Evolutionary conservation across 2,888 invertebrate species (phyloP).

Genomic region (Bombyx huttoni): DNA sequence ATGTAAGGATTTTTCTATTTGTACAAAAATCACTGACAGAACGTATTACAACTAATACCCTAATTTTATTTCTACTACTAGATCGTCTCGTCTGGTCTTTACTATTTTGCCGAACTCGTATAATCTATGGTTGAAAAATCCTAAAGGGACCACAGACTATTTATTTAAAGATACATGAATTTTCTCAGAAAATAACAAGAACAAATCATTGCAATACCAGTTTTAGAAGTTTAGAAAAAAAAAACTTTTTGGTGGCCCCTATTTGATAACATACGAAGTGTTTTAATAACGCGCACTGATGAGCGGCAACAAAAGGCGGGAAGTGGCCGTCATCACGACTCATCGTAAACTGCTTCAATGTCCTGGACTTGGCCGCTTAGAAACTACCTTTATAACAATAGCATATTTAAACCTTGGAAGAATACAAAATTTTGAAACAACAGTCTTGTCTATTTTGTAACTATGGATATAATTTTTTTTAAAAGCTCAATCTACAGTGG

Average conservation of each 20-base stretch:
- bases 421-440: background rate
- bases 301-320: conserved; percentile 40
- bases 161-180: background rate
- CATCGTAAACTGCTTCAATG: conserved; percentile 3
- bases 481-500: too few species aligned
- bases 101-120: too few species aligned
- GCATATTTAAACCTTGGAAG: background rate
- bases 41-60: too few species aligned
- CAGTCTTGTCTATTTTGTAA: too few species aligned
- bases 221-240: background rate
- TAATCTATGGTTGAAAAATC: too few species aligned
- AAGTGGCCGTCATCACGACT: conserved; percentile 33
- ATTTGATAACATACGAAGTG: background rate
- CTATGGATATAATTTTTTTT: too few species aligned
- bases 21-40: too few species aligned
- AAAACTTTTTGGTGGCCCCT: background rate
- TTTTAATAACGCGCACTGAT: conserved; percentile 11
- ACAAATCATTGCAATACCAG: background rate
- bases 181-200: background rate
- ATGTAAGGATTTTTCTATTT: too few species aligned
- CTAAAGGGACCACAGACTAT: too few species aligned
- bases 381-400: background rate
- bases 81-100: too few species aligned
- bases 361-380: background rate
- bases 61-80: too few species aligned